Evolutionary conservation across 2,888 invertebrate genomes (phyloP), one percentile per base, ranked within the genome.

Genomic region (Heliconius aoede): DNA sequence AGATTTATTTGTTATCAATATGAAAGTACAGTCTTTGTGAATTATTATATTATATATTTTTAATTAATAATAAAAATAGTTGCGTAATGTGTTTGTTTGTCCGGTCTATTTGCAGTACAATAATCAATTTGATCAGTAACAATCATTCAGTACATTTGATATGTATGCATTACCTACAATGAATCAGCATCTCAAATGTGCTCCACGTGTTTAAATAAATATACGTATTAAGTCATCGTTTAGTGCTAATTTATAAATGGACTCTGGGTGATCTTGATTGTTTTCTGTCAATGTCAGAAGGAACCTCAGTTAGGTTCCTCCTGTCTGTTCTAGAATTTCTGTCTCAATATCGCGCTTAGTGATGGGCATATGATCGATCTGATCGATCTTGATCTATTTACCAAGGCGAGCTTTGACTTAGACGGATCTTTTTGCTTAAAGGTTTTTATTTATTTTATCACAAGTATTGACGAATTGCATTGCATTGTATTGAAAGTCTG

Each of bases 81-180:
- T 76, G 71, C 62, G 64, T 69, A 73, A 78, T 72, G 40, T 61
- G 60, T 64, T 62, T 65, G 61, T 67, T 62, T 32, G 26, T 55
- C 58, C 36, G 46, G 36, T 40, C 72, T 75, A 74, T 76, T 79
- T 72, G 69, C 28, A 26, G 62, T 30, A 69, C 76, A 74, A 78
- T n/a, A 68, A 69, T 79, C 74, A 80, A 80, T 78, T 64, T 78
- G 68, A 76, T 78, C 75, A 40, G 55, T 15, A 69, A 58, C 76
- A 73, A 78, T 78, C 73, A 71, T 15, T 40, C 46, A 64, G 76
- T 46, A 73, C 76, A 78, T 76, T 71, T 73, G 75, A 78, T 78
- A 78, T 62, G 55, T 62, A 61, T 46, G 26, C 28, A 51, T 24
- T 26, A 32, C 36, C 21, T 36, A 60, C 36, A 60, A 60, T 72